Evolutionary conservation across 2,113 vertebrate genomes (phyloP).

Genomic region (Pelodiscus sinensis): DNA sequence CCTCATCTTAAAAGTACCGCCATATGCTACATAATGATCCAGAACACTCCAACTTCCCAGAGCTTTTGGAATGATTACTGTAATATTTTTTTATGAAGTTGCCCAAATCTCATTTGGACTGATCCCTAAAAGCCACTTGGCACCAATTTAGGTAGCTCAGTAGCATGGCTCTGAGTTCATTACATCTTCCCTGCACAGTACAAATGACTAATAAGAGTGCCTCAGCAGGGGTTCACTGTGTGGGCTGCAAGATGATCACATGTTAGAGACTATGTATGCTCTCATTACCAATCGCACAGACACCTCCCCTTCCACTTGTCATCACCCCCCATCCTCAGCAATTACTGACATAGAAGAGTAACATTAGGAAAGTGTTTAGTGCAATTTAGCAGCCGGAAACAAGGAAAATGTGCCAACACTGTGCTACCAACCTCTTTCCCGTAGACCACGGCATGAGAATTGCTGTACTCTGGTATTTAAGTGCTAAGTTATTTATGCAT

Average conservation of each 20-base stretch:
- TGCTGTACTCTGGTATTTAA: neutral
- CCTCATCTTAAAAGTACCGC: constrained; percentile 50
- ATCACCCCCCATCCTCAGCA: constrained; percentile 30
- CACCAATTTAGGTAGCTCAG: neutral
- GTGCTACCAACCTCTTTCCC: neutral
- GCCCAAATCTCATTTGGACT: neutral
- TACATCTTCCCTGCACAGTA: neutral
- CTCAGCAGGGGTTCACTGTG: neutral
- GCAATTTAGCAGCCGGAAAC: neutral
- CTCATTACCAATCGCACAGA: neutral
- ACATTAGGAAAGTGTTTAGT: constrained; percentile 4
- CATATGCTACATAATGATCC: neutral
- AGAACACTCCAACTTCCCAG: neutral
- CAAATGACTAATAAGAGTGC: neutral
- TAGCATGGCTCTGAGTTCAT: neutral
- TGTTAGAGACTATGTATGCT: neutral
- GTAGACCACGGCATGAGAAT: neutral
- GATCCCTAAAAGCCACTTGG: neutral
- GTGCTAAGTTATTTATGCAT: fast-evolving
- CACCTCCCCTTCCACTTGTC: neutral
- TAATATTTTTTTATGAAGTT: neutral
- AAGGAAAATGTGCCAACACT: neutral
- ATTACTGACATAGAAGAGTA: constrained; percentile 23
- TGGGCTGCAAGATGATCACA: neutral
- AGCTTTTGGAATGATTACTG: neutral